These are phyloP conservation scores for Theocolax elegans DNA, from an alignment of 1,140 invertebrate species.

Conservation along the genomic window DNA sequence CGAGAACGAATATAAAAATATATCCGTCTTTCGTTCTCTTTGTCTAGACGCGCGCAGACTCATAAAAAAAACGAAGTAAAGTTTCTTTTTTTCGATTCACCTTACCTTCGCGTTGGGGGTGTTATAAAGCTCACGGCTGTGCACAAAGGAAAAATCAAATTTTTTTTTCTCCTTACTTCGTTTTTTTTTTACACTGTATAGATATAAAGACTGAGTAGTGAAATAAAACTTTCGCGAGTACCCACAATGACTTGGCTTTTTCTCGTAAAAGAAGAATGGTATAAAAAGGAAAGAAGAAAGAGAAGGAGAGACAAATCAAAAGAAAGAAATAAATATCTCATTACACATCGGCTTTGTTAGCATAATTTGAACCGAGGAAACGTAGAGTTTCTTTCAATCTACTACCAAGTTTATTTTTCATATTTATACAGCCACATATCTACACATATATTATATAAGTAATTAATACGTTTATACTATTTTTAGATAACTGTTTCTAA, in stretches of 20 bases:
- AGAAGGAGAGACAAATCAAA: background rate
- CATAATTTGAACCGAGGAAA: background rate
- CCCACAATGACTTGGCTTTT: background rate
- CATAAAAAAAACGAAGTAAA: background rate
- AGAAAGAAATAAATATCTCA: background rate
- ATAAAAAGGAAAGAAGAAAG: background rate
- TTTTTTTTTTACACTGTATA: no score
- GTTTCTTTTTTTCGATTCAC: constrained; percentile 17
- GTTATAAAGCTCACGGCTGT: background rate
- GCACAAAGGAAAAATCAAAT: constrained; percentile 9
- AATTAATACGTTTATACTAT: no score
- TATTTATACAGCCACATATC: no score
- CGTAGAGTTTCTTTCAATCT: background rate
- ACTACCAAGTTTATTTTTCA: no score
- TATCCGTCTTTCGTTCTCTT: no score
- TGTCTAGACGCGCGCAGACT: background rate
- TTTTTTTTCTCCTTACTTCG: background rate
- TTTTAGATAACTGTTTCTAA: no score
- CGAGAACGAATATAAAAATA: background rate
- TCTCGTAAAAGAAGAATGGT: background rate
- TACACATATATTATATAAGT: no score
- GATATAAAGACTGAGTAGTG: background rate
- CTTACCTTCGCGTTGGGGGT: background rate
- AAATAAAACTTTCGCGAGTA: constrained; percentile 3
- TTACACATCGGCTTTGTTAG: background rate